These are phyloP conservation scores for Notospermus geniculatus DNA, from an alignment of 1,140 invertebrate species.

Conservation along the genomic window DNA sequence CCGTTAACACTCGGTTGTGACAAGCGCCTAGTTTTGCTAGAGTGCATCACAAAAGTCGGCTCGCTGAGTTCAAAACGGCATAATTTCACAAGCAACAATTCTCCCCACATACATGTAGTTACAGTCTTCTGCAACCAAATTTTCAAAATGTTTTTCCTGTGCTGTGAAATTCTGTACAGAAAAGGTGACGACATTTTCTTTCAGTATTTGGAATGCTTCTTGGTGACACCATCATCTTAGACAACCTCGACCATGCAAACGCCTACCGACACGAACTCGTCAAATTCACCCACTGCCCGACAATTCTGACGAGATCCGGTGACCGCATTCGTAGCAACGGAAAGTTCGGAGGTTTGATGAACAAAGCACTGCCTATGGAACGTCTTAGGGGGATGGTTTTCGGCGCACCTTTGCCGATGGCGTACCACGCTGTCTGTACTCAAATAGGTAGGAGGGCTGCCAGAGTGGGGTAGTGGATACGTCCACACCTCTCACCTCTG, in stretches of 20 bases:
- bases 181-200: no score
- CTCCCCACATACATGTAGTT: no score
- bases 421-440: constrained; percentile 37
- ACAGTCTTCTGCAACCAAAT: no score
- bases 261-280: constrained; percentile 54
- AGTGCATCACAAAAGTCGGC: no score
- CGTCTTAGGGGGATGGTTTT: constrained; percentile 53
- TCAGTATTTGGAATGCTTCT: constrained; percentile 55
- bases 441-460: constrained; percentile 40
- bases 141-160: no score
- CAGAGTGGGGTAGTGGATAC: not conserved
- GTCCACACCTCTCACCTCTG: not conserved
- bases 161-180: no score
- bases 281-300: constrained; percentile 54
- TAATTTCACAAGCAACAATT: no score
- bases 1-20: no score
- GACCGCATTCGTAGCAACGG: constrained; percentile 55
- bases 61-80: no score
- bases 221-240: constrained; percentile 52
- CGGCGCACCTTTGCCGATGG: constrained; percentile 43
- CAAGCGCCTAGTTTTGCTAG: no score
- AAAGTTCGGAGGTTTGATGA: constrained; percentile 56
- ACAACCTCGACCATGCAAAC: constrained; percentile 51
- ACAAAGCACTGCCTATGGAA: constrained; percentile 53
- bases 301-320: constrained; percentile 51